Evolutionary conservation across 2,888 invertebrate species (phyloP).

Genomic region (Troides aeacus): DNA sequence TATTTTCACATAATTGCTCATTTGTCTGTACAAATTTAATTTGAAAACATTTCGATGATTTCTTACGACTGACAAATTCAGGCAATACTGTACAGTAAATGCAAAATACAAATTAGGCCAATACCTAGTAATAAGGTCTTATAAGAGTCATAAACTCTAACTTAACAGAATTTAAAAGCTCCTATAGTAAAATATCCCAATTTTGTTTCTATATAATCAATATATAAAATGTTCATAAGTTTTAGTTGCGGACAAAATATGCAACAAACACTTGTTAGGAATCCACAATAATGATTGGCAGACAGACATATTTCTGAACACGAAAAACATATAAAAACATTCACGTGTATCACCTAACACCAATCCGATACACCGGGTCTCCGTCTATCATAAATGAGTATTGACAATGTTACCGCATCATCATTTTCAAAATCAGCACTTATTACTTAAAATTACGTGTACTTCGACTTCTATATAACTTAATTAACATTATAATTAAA

Average conservation of each 20-base stretch:
- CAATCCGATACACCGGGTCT: slow-evolving; percentile 44
- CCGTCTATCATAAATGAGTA: slow-evolving; percentile 68
- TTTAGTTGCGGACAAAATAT: not conserved
- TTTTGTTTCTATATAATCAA: not conserved
- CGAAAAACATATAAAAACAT: slow-evolving; percentile 25
- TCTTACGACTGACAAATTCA: not conserved
- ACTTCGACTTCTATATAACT: slow-evolving; percentile 47
- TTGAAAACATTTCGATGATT: not conserved
- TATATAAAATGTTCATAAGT: not conserved
- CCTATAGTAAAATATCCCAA: too few relatives aligned
- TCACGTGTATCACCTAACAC: slow-evolving; percentile 5
- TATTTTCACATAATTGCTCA: not conserved
- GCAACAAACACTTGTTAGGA: not conserved
- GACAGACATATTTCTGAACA: slow-evolving; percentile 34
- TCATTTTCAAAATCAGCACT: slow-evolving; percentile 59
- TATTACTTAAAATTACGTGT: slow-evolving; percentile 65
- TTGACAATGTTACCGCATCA: slow-evolving; percentile 67
- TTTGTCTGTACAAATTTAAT: too few relatives aligned
- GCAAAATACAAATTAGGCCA: slow-evolving; percentile 3
- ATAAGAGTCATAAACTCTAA: not conserved
- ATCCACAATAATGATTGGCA: slow-evolving; percentile 39
- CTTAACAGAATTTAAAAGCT: not conserved
- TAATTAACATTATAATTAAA: slow-evolving; percentile 29
- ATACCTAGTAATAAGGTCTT: not conserved
- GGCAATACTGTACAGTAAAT: not conserved